Percentiles rank a stretch among this genome's conserved stretches.
These are phyloP conservation scores for Mastomys coucha DNA, from an alignment of 2,113 vertebrate genomes.

Conservation along the genomic window DNA sequence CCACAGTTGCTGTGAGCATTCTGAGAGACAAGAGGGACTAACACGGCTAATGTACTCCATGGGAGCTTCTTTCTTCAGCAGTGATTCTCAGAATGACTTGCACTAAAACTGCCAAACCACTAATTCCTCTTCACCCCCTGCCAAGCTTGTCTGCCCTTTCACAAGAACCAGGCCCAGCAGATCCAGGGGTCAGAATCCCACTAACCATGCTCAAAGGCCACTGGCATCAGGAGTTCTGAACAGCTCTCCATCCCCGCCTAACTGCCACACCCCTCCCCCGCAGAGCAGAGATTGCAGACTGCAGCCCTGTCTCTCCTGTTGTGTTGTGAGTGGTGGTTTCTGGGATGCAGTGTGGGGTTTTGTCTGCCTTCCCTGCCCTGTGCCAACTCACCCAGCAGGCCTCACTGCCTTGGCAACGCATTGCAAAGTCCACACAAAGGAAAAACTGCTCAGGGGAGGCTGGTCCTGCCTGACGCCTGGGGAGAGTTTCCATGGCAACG, in stretches of 20 bases:
- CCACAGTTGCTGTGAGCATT: neutral
- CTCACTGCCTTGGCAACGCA: slow-evolving; percentile 79
- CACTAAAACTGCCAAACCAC: neutral
- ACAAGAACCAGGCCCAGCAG: neutral
- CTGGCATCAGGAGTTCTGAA: neutral
- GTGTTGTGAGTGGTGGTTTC: slow-evolving; percentile 69
- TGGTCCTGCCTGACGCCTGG: slow-evolving; percentile 78
- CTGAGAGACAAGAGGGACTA: neutral
- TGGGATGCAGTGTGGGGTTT: slow-evolving; percentile 66
- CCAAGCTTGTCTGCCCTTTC: neutral
- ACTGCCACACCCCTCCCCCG: neutral
- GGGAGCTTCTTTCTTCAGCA: neutral
- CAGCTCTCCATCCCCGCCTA: neutral
- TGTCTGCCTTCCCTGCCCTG: slow-evolving; percentile 73
- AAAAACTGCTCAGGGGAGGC: slow-evolving; percentile 67
- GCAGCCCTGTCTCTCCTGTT: neutral
- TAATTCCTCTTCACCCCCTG: neutral
- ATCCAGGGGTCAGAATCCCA: neutral
- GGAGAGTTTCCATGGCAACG: slow-evolving; percentile 94
- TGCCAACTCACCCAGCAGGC: slow-evolving; percentile 81
- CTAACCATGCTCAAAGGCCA: neutral
- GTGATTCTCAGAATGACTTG: neutral
- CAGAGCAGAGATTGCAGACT: neutral
- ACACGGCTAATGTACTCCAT: neutral
- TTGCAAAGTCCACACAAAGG: slow-evolving; percentile 82